Evolutionary conservation across 35 echinoderm and acorn worm species (phyloP), one percentile per base, ranked within the genome.

Genomic region (Heliocidaris erythrogramma): DNA sequence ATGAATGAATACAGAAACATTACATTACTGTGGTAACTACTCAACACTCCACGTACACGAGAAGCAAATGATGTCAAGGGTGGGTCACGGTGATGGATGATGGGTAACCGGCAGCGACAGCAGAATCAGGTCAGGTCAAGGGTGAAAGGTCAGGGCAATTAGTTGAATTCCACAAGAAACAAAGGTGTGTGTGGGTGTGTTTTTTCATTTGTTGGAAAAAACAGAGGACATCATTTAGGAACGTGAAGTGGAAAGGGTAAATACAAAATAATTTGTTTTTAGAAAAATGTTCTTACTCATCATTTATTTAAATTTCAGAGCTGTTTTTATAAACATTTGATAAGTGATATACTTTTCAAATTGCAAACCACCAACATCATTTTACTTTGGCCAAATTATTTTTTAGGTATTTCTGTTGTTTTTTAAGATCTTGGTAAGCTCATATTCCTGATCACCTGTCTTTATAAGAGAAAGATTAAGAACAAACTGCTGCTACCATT

Each of bases 61-160:
- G 94, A 94, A 94, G 94, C 78, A 84, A 94, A 94, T 86, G 94
- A 78, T 59, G 94, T 88, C 86, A 85, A 48, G 91, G 91, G 91
- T 92, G 48, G 91, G 91, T 92, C 91, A 92, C 91, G 49, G 49
- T n/a, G 90, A 92, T 92, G 48, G 49, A 59, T 92, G 91, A 89
- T 89, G 87, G 87, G 87, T 24, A 59, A 92, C 91, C 91, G 27
- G 91, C 91, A 92, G 31, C 91, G 47, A n/a, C 91, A 92, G 91
- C 47, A 92, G 91, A 92, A 92, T 92, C 91, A 92, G 86, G 94
- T 85, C 94, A 94, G 85, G 93, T 94, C 93, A 94, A 85, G 60
- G 94, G 78, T 94, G 30, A 94, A 59, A 88, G 94, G 94, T 94
- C 85, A 88, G 78, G 94, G 32, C 71, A 86, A 47, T 86, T 87